Base-by-base conservation (phyloP, 2,113 vertebrate genomes). In the Arizona elegans region DNA sequence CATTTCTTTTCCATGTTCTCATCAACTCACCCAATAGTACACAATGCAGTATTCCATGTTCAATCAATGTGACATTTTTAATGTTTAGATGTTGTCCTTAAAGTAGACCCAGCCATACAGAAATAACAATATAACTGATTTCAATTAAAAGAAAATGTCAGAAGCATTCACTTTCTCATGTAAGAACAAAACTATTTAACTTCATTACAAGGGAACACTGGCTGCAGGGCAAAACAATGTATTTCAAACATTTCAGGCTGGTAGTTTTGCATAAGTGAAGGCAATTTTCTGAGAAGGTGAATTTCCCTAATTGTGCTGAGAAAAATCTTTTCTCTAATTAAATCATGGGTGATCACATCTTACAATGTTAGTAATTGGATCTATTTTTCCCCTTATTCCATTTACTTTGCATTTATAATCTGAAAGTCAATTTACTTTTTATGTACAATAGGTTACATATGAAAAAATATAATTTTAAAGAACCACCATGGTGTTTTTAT, bases 121-220 rank as follows among this genome's bases (percentile, higher is more conserved):
- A n/a, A 87, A 58, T 92, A 92, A 33, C 38, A 62, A 86, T 87
- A 38, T 8, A 87, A 53, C 62, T 62, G 9, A 87, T 65, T 92
- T 17, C 86, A 62, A 62, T 92, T 87, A 92, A 87, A 59, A 62
- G 75, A 70, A 75, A 91, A 91, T 54, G 62, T 29, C 90, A 91
- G n/a, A 54, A 54, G 29, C n/a, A 81, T 23, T 75, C 6, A 26
- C 29, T 91, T 81, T 81, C 29, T 81, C 50, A 91, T 11, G 43
- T 2, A 53, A 50, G 43, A 52, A 87, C 26, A 87, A 92, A 92
- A 21, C 7, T 26, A 52, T 62, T 91, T 86, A 58, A 43, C 38
- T 54, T 86, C 90, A 47, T 86, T 59, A 52, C 26, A 59, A 87
- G 56, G 87, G 38, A 65, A 50, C 29, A 24, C 5, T 62, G 8